Base-by-base conservation (phyloP, 1,140 invertebrate species). In the Drosophila aff. region DNA sequence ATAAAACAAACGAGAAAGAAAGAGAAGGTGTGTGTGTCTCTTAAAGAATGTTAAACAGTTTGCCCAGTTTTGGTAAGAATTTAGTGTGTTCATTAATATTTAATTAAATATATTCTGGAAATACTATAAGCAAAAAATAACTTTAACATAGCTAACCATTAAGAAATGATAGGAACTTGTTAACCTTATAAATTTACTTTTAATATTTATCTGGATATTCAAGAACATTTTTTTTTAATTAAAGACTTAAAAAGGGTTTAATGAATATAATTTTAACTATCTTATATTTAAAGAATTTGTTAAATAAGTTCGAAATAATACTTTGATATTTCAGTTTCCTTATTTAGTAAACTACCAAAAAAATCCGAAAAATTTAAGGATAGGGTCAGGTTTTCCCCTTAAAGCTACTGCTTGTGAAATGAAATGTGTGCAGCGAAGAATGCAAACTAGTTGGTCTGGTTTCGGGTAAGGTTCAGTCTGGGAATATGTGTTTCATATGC, bases 11-110 rank as follows among this genome's bases (percentile, higher is more conserved):
- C 23, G 18, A 43, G 50, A 36, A 26, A 60, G 15, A 50, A 13
- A 62, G 44, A 43, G 62, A 69, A 16, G 40, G 23, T 26, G 40
- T 65, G 31, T 33, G 63, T 21, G 57, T 31, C 23, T 58, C 36
- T 23, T 50, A 59, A 65, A 90, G 71, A 69, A 90, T 90, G 85
- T 76, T 82, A 82, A 76, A 79, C 67, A 76, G 71, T 66, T 76
- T 62, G 40, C 59, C 66, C 57, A 68, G 57, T 82, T 79, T 69
- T 76, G 85, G 85, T 90, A 90, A 90, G 85, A 71, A 49, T 38
- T 50, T 4, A 26, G 15, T 21, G 21, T 38, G 10, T 3, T 21
- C 7, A 13, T 23, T 13, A 21, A 18, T 31, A 31, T 21, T 21
- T 8, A 43, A n/a, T 28, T 7, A 21, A 21, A 21, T 21, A 15